Conservation (phyloP, 1,140 invertebrate genomes). For the Oryzaephilus surinamensis region DNA sequence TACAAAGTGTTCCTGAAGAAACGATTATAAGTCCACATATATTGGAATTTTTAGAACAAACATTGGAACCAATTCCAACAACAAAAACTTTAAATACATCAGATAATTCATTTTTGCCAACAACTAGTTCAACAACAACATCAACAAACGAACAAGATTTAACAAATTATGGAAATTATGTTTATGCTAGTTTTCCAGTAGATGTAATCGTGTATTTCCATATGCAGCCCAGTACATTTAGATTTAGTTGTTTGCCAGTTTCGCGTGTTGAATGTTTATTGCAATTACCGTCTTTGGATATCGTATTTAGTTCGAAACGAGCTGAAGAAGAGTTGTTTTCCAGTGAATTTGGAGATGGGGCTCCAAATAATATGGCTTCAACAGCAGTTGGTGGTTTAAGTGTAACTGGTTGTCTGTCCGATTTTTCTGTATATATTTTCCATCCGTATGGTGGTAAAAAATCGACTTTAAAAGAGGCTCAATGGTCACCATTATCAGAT, state of each 20-base stretch:
- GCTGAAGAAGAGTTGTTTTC: slow-evolving; percentile 55
- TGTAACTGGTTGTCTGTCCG: slow-evolving; percentile 87
- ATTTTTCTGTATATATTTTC: slow-evolving; percentile 96
- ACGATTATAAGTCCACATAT: slow-evolving; percentile 92
- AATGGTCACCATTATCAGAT: slow-evolving; percentile 78
- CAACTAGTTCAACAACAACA: too few species aligned
- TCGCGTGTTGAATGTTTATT: slow-evolving; percentile 94
- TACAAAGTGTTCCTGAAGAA: slow-evolving; percentile 92
- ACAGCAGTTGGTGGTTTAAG: slow-evolving; percentile 77
- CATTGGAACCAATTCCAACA: slow-evolving; percentile 82
- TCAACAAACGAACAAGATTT: slow-evolving; percentile 44
- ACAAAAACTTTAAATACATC: slow-evolving; percentile 38
- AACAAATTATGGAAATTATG: slow-evolving; percentile 60
- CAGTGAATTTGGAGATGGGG: slow-evolving; percentile 48
- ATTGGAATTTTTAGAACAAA: slow-evolving; percentile 89
- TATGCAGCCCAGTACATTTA: slow-evolving; percentile 92
- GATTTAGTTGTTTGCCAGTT: slow-evolving; percentile 90
- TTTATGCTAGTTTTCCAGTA: slow-evolving; percentile 90
- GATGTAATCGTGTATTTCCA: slow-evolving; percentile 98
- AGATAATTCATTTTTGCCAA: slow-evolving; percentile 29
- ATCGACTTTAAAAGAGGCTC: slow-evolving; percentile 63
- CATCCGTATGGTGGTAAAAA: slow-evolving; percentile 94
- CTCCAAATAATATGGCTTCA: slow-evolving; percentile 38
- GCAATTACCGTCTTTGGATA: slow-evolving; percentile 87
- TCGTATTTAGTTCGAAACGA: slow-evolving; percentile 84